A percentile compares a stretch with the other conserved stretches of the same genome.
Evolutionary conservation across 2,113 vertebrate species (phyloP).

Genomic region (Amphilophus citrinellus): DNA sequence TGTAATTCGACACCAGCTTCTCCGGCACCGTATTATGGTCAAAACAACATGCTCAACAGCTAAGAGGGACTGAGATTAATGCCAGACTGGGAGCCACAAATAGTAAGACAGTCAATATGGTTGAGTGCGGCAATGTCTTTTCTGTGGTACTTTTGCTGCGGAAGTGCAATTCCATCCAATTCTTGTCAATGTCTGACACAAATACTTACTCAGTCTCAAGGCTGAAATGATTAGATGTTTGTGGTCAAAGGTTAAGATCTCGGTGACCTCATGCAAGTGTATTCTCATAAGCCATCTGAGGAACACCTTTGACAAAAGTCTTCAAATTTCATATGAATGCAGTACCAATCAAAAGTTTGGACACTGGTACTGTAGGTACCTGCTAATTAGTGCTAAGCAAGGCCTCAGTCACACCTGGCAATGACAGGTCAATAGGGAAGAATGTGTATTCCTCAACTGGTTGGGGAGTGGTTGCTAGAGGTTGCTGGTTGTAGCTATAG

Average conservation of each 20-base stretch:
- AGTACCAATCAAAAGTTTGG: too few relatives aligned
- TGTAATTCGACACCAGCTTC: conserved; percentile 49
- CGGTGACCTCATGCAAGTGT: background rate
- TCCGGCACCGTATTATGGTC: conserved; percentile 2
- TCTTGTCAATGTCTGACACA: background rate
- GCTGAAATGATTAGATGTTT: background rate
- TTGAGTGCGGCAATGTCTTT: background rate
- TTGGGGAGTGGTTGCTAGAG: background rate
- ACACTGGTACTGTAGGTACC: too few relatives aligned
- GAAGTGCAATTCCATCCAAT: background rate
- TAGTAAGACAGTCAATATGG: background rate
- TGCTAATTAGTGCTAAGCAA: background rate
- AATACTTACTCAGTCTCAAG: background rate
- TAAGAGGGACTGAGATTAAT: background rate
- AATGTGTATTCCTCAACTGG: background rate
- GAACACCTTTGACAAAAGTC: background rate
- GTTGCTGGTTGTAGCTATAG: background rate
- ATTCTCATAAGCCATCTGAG: background rate
- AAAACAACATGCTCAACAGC: background rate
- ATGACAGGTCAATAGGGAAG: background rate
- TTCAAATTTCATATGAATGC: background rate
- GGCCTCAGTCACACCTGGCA: background rate
- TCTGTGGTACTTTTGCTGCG: background rate
- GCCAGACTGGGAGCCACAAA: background rate
- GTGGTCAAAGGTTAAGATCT: background rate